Evolutionary conservation across 2,113 vertebrate species (phyloP).

Genomic region (Toxotes chatareus): DNA sequence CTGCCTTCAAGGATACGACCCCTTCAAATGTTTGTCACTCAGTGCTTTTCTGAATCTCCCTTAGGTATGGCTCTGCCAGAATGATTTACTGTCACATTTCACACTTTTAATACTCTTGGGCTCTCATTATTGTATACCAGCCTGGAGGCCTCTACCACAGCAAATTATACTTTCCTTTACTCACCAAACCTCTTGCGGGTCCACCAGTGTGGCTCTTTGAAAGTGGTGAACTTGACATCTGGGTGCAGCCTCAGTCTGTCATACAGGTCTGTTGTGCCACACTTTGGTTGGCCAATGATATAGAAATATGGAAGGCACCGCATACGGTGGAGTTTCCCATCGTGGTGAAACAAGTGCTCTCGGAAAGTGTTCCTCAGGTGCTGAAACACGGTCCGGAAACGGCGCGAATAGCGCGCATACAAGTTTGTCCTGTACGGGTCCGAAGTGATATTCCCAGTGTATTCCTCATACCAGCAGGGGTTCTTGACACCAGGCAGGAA

Average conservation of each 20-base stretch:
- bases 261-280: constrained; percentile 96
- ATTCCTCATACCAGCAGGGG: constrained; percentile 96
- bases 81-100: constrained; percentile 33
- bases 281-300: constrained; percentile 98
- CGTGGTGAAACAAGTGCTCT: constrained; percentile 86
- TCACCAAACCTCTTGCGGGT: constrained; percentile 96
- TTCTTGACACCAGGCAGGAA: constrained; percentile 92
- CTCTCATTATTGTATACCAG: constrained; percentile 40
- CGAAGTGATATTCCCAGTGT: constrained; percentile 84
- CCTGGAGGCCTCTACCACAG: not conserved
- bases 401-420: constrained; percentile 91
- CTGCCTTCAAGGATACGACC: constrained; percentile 16
- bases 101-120: constrained; percentile 33
- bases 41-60: constrained; percentile 25
- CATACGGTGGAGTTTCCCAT: constrained; percentile 87
- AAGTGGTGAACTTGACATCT: constrained; percentile 91
- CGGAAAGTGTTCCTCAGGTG: constrained; percentile 90
- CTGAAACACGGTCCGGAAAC: constrained; percentile 91
- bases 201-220: constrained; percentile 99
- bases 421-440: constrained; percentile 92
- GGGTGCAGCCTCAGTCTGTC: constrained; percentile 93
- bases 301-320: constrained; percentile 97
- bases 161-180: constrained; percentile 57
- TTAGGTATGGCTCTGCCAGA: constrained; percentile 13
- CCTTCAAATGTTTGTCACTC: constrained; percentile 18